Conservation (phyloP, 2,797 vertebrate species). For the Tachyglossus aculeatus region DNA sequence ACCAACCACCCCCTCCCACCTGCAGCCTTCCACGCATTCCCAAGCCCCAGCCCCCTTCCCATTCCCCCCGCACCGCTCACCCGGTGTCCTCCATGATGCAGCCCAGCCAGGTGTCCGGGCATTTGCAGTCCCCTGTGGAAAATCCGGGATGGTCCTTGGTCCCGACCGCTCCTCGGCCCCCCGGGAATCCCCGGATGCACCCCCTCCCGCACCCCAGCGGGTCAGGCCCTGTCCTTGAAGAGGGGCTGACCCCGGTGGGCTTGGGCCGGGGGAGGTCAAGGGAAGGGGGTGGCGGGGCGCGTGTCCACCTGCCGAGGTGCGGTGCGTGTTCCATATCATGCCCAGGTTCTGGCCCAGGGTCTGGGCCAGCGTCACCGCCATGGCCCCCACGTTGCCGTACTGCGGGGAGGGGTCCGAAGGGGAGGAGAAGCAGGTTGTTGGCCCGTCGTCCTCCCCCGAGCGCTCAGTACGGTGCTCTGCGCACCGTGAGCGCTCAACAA, state of each 20-base stretch:
- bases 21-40: not conserved
- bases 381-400: slow-evolving; percentile 87
- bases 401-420: slow-evolving; percentile 51
- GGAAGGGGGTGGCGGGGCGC: too few relatives aligned
- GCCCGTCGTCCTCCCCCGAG: not conserved
- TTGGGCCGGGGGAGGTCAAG: not conserved
- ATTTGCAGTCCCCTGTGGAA: slow-evolving; percentile 87
- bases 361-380: slow-evolving; percentile 91
- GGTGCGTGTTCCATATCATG: slow-evolving; percentile 94
- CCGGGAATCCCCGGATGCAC: not conserved
- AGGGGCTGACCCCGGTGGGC: too few relatives aligned
- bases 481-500: not conserved
- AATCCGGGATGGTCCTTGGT: not conserved
- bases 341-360: slow-evolving; percentile 93
- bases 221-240: too few relatives aligned
- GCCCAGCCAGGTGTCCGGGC: slow-evolving; percentile 89
- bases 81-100: slow-evolving; percentile 97
- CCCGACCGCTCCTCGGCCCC: not conserved
- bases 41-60: not conserved
- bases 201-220: not conserved
- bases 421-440: not conserved
- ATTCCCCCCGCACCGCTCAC: slow-evolving; percentile 71
- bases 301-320: slow-evolving; percentile 82
- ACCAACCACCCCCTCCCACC: not conserved
- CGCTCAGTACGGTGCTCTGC: not conserved